These are phyloP conservation scores for Amphipyra tragopoginis DNA, from an alignment of 2,888 invertebrate species.

Conservation along the genomic window DNA sequence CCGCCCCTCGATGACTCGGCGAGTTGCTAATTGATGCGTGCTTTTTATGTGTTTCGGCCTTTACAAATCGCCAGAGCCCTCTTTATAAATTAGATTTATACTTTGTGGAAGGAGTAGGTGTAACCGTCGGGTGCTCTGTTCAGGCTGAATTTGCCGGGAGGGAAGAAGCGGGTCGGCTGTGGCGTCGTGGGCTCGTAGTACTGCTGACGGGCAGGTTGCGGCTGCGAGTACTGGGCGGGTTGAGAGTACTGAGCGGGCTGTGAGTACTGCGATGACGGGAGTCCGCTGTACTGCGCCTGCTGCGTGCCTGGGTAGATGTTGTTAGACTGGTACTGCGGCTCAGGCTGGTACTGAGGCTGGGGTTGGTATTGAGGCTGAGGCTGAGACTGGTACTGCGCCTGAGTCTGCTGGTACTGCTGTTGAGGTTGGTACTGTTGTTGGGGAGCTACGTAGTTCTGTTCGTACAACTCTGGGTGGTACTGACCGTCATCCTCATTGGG, in stretches of 20 bases:
- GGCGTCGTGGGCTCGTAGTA: conserved; percentile 91
- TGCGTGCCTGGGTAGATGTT: conserved; percentile 86
- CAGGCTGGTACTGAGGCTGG: conserved; percentile 73
- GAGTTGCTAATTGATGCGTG: conserved; percentile 83
- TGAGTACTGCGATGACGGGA: conserved; percentile 77
- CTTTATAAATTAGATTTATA: conserved; percentile 80
- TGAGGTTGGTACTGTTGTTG: conserved; percentile 80
- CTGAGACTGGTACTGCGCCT: conserved; percentile 71
- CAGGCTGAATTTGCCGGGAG: conserved; percentile 95
- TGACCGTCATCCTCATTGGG: conserved; percentile 87
- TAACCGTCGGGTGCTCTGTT: conserved; percentile 97
- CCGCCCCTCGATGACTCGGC: conserved; percentile 83
- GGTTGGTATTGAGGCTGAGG: conserved; percentile 77
- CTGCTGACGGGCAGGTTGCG: conserved; percentile 76
- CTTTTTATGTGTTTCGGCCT: conserved; percentile 79
- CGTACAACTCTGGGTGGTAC: conserved; percentile 88
- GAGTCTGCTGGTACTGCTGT: conserved; percentile 76
- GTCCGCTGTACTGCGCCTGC: conserved; percentile 86
- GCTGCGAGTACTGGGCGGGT: conserved; percentile 51
- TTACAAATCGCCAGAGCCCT: conserved; percentile 79
- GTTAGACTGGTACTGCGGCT: conserved; percentile 80
- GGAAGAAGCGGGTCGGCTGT: conserved; percentile 93
- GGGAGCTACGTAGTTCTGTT: conserved; percentile 81
- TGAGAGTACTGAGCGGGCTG: conserved; percentile 71
- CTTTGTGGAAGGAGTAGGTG: conserved; percentile 95